Conservation (phyloP, 1,140 invertebrate species). For the Aricia agestis region DNA sequence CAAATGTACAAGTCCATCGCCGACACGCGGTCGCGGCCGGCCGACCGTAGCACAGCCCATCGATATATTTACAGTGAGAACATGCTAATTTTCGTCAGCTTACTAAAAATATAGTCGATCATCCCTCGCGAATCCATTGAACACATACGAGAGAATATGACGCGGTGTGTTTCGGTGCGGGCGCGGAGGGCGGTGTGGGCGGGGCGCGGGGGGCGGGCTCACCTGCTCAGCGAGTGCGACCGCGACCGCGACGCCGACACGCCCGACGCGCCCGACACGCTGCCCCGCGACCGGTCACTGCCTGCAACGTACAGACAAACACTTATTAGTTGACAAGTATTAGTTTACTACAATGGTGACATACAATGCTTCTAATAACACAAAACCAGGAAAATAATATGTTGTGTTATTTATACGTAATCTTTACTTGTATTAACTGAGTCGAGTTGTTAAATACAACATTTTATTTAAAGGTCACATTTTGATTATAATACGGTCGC, state of each 20-base stretch:
- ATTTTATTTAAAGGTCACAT: too few relatives aligned
- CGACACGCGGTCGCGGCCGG: slow-evolving; percentile 14
- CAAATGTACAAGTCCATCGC: slow-evolving; percentile 52
- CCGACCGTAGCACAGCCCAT: slow-evolving; percentile 17
- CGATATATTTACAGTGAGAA: slow-evolving; percentile 7
- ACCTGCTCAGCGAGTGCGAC: slow-evolving; percentile 67
- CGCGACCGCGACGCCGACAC: slow-evolving; percentile 55
- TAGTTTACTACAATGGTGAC: too few relatives aligned
- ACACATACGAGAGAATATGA: slow-evolving; percentile 6
- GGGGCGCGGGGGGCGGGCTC: slow-evolving; percentile 34
- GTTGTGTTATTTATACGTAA: too few relatives aligned
- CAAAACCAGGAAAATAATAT: too few relatives aligned
- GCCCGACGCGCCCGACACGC: slow-evolving; percentile 39
- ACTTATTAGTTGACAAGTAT: too few relatives aligned
- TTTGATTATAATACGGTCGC: too few relatives aligned
- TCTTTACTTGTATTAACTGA: too few relatives aligned
- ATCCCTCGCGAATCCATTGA: slow-evolving; percentile 5
- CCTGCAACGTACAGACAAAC: slow-evolving; percentile 37
- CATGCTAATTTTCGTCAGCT: slow-evolving; percentile 4
- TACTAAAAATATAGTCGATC: slow-evolving; percentile 3
- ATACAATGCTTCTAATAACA: too few relatives aligned
- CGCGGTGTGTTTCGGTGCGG: slow-evolving; percentile 2
- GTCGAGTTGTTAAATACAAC: too few relatives aligned
- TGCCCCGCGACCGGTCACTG: slow-evolving; percentile 62
- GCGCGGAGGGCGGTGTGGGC: slow-evolving; percentile 23